Conservation (phyloP, 2,113 vertebrate genomes). For the Apodemus speciosus region DNA sequence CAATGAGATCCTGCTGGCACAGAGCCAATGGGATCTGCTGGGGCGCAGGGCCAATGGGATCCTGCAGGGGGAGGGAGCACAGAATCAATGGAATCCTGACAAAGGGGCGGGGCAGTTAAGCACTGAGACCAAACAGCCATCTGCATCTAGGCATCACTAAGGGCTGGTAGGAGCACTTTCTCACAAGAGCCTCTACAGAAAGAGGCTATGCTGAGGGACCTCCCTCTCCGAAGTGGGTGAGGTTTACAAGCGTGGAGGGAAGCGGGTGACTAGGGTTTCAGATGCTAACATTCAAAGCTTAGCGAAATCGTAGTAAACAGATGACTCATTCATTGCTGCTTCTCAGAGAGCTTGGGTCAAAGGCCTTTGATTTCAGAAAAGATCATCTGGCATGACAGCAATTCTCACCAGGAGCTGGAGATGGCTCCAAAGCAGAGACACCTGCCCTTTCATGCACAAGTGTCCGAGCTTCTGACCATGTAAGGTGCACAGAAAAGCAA, state of each 20-base stretch:
- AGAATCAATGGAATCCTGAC: too few relatives aligned
- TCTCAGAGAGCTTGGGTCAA: not conserved
- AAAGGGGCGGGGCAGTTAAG: too few relatives aligned
- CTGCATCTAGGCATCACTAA: not conserved
- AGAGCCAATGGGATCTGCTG: too few relatives aligned
- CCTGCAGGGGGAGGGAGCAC: accelerated
- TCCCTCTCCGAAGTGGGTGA: not conserved
- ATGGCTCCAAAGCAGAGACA: not conserved
- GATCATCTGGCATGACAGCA: not conserved
- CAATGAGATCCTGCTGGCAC: not conserved
- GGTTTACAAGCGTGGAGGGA: not conserved
- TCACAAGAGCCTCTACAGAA: not conserved
- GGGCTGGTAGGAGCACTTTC: not conserved
- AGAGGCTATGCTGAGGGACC: not conserved
- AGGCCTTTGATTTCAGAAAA: not conserved
- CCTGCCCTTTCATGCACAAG: not conserved
- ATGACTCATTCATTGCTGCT: not conserved
- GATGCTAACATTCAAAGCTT: not conserved
- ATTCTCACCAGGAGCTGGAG: not conserved
- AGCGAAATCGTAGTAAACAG: not conserved
- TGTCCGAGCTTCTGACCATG: not conserved
- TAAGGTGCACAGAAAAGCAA: not conserved
- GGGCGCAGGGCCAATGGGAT: not conserved
- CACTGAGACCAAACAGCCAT: not conserved
- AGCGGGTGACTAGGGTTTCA: not conserved